Evolutionary conservation across 2,888 invertebrate genomes (phyloP).

Genomic region (Deroplatys truncata): DNA sequence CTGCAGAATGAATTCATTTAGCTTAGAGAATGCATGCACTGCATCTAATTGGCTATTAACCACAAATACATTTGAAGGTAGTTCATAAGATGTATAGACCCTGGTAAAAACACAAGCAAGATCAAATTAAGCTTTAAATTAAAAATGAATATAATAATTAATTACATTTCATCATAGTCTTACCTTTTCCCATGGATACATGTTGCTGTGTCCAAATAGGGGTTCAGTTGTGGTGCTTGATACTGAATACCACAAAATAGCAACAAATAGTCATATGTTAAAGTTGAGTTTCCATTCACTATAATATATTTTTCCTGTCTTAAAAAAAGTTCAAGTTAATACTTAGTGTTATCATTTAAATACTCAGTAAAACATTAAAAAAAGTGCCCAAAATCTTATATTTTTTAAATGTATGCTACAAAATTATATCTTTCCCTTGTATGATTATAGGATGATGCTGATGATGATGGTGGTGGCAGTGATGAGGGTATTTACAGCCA

Average conservation of each 20-base stretch:
- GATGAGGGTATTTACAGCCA: too few relatives aligned
- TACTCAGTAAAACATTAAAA: too few relatives aligned
- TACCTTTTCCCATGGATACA: not conserved
- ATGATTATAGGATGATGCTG: too few relatives aligned
- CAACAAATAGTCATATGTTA: constrained; percentile 54
- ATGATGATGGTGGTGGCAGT: too few relatives aligned
- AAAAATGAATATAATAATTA: too few relatives aligned
- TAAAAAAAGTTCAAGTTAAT: not conserved
- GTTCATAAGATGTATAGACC: not conserved
- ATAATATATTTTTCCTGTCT: constrained; percentile 21
- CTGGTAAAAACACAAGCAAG: not conserved
- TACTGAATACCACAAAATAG: constrained; percentile 56
- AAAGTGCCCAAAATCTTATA: too few relatives aligned
- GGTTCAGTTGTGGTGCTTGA: constrained; percentile 45
- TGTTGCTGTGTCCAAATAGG: not conserved
- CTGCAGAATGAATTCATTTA: not conserved
- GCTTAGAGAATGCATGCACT: not conserved
- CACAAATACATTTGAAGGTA: not conserved
- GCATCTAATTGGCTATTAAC: not conserved
- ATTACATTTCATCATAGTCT: not conserved
- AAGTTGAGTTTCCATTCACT: constrained; percentile 29
- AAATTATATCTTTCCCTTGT: too few relatives aligned
- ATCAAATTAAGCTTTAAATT: too few relatives aligned
- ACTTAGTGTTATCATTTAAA: too few relatives aligned
- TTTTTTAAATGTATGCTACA: too few relatives aligned